phyloP scores from a whole-genome alignment of 2,113 vertebrate genomes.

The Perca flavescens region DNA sequence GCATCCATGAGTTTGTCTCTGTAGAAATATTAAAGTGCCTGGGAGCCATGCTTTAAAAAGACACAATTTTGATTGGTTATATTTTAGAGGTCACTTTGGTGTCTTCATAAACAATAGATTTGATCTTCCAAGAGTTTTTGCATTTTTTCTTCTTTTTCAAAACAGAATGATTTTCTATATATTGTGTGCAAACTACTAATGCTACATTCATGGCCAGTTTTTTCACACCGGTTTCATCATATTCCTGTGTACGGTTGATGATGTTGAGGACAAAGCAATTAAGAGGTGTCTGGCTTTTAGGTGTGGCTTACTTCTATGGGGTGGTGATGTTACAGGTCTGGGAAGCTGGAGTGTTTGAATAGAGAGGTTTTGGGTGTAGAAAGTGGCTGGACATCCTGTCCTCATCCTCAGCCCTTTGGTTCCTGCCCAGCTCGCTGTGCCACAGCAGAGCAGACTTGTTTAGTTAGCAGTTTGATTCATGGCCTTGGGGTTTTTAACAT shows the following conservation, averaged over 20 bases:
- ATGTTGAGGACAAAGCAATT: background rate
- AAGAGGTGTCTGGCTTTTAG: constrained; percentile 17
- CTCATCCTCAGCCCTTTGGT: constrained; percentile 65
- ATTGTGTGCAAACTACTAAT: background rate
- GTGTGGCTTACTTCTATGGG: constrained; percentile 8
- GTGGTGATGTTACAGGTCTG: constrained; percentile 26
- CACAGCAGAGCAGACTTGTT: constrained; percentile 67
- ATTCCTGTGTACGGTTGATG: background rate
- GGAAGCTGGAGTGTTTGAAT: constrained; percentile 42
- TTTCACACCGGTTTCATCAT: background rate
- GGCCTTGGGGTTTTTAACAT: constrained; percentile 77
- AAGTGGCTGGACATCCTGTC: constrained; percentile 68
- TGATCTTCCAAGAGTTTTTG: background rate
- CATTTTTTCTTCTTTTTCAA: background rate
- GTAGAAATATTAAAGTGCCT: background rate
- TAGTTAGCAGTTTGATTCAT: constrained; percentile 78
- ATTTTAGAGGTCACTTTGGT: background rate
- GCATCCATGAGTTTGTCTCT: background rate
- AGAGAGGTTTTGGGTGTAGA: constrained; percentile 59
- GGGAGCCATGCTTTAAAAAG: background rate
- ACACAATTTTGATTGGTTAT: background rate
- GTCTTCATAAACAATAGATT: background rate
- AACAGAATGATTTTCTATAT: background rate
- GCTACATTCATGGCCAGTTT: background rate
- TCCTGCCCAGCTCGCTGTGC: constrained; percentile 57